phyloP scores from a whole-genome alignment of 1,140 invertebrate species.

The Bombus soroeensis region DNA sequence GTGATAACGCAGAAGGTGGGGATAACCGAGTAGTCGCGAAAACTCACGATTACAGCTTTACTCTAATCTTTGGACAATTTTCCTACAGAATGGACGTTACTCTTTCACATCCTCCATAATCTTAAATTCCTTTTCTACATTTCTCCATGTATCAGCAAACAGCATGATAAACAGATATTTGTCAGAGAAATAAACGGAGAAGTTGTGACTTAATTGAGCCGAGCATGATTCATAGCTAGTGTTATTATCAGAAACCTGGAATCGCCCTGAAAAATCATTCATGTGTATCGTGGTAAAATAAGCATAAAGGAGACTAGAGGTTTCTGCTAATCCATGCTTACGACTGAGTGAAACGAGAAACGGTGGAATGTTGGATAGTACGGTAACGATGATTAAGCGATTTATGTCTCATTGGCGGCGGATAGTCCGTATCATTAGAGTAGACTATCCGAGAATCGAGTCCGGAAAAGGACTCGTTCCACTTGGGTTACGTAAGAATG shows the following conservation, averaged over 20 bases:
- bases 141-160: too few relatives aligned
- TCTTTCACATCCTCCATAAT: neutral
- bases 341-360: neutral
- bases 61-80: neutral
- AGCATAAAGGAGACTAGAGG: neutral
- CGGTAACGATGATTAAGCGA: constrained; percentile 44
- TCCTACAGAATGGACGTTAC: too few relatives aligned
- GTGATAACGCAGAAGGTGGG: neutral
- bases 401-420: neutral
- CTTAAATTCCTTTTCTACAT: neutral
- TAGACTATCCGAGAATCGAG: constrained; percentile 8
- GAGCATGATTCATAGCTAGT: neutral
- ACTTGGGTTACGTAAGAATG: constrained; percentile 28
- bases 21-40: neutral
- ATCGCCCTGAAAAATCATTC: neutral
- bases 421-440: constrained; percentile 7
- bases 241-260: neutral
- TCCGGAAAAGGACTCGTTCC: constrained; percentile 22
- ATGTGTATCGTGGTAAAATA: neutral
- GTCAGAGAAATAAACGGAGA: neutral
- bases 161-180: neutral
- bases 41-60: neutral
- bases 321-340: neutral
- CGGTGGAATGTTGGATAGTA: neutral
- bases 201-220: too few relatives aligned